These are phyloP conservation scores for Capreolus pygargus DNA, from an alignment of 2,113 vertebrate genomes.

Conservation along the genomic window DNA sequence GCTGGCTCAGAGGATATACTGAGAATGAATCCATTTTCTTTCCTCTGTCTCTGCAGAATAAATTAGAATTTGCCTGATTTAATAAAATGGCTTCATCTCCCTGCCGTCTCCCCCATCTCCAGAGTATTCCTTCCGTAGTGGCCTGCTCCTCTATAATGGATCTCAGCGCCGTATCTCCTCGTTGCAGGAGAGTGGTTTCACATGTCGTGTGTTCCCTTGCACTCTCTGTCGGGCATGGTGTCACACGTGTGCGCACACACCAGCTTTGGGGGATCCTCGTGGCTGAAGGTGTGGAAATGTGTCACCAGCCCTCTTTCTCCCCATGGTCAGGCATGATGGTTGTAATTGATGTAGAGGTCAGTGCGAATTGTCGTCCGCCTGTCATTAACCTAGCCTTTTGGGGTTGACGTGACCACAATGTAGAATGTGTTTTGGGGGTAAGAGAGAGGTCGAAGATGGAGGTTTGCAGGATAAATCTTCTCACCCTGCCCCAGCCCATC, in stretches of 20 bases:
- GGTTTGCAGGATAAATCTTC: conserved; percentile 41
- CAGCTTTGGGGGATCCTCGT: not conserved
- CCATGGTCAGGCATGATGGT: conserved; percentile 89
- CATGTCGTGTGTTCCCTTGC: not conserved
- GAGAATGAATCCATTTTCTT: conserved; percentile 81
- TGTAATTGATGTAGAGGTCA: conserved; percentile 91
- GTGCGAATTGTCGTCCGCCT: conserved; percentile 89
- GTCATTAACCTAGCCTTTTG: conserved; percentile 85
- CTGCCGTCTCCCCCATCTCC: conserved; percentile 86
- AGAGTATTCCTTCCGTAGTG: conserved; percentile 66
- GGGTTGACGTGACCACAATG: conserved; percentile 89
- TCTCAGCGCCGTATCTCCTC: not conserved
- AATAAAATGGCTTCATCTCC: conserved; percentile 94
- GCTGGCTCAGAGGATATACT: conserved; percentile 71
- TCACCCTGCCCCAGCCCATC: conserved; percentile 23
- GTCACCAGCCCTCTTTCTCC: conserved; percentile 74
- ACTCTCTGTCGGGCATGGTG: not conserved
- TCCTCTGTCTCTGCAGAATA: conserved; percentile 80
- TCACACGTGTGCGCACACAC: not conserved
- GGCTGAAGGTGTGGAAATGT: conserved; percentile 31
- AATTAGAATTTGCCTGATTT: conserved; percentile 90
- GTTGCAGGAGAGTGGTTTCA: not conserved
- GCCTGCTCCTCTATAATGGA: conserved; percentile 47
- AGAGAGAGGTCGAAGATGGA: conserved; percentile 45
- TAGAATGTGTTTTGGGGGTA: conserved; percentile 74